These are phyloP conservation scores for Drosophila athabasca DNA, from an alignment of 1,140 invertebrate species.

Conservation along the genomic window DNA sequence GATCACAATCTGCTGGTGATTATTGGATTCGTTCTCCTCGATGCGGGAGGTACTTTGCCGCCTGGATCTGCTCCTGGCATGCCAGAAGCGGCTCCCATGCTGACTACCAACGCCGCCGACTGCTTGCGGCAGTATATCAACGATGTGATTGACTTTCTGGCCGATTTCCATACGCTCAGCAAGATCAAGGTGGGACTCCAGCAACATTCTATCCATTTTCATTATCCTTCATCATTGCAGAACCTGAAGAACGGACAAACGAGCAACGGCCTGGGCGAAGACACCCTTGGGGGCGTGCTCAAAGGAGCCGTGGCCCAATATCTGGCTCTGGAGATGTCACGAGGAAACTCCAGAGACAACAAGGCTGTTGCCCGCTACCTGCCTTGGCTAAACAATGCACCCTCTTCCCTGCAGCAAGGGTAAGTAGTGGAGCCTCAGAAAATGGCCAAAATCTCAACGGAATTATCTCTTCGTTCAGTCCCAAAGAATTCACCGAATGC, in stretches of 20 bases:
- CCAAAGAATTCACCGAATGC: conserved; percentile 97
- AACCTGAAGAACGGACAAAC: conserved; percentile 86
- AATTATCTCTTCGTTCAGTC: conserved; percentile 84
- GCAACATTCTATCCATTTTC: no score
- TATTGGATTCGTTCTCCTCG: conserved; percentile 93
- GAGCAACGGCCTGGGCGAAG: conserved; percentile 93
- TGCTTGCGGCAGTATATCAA: conserved; percentile 95
- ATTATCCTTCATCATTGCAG: no score
- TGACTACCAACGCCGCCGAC: conserved; percentile 95
- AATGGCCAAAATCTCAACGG: background rate
- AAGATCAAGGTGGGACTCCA: conserved; percentile 89
- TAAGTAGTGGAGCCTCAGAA: conserved; percentile 15
- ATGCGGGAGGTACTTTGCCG: conserved; percentile 87
- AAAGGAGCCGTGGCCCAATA: conserved; percentile 98
- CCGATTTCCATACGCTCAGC: conserved; percentile 97
- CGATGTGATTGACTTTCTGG: conserved; percentile 98
- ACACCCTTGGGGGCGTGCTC: conserved; percentile 96
- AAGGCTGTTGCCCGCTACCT: conserved; percentile 92
- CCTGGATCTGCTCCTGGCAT: conserved; percentile 78
- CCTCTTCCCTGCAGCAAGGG: conserved; percentile 93
- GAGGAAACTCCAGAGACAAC: conserved; percentile 93
- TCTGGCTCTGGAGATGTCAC: conserved; percentile 95
- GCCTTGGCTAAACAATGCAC: conserved; percentile 96
- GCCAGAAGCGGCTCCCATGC: conserved; percentile 85
- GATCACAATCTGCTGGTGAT: conserved; percentile 97